These are phyloP conservation scores for Cossypha niveicapilla DNA, from an alignment of 2,797 vertebrate species.

Conservation along the genomic window DNA sequence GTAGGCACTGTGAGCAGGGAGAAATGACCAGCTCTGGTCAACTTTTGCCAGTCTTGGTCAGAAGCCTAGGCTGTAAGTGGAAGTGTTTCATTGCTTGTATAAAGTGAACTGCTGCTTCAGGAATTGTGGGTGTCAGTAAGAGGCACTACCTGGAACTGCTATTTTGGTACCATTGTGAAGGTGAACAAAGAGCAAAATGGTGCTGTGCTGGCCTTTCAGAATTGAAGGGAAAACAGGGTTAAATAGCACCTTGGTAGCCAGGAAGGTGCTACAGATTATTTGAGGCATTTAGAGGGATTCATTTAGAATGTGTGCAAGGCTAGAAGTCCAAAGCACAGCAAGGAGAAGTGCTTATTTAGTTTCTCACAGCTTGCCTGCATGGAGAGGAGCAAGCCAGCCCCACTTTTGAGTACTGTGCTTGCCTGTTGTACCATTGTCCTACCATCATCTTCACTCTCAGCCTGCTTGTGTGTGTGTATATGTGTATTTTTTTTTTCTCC, in stretches of 20 bases:
- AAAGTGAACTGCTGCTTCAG: not conserved
- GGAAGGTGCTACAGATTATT: not conserved
- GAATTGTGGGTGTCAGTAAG: not conserved
- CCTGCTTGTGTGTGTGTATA: fast-evolving
- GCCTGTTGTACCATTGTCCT: not conserved
- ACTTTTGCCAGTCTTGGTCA: not conserved
- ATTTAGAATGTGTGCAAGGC: not conserved
- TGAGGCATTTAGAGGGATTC: not conserved
- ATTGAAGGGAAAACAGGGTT: not conserved
- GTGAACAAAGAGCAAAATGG: not conserved
- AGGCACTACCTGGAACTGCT: not conserved
- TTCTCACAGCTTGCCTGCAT: not conserved
- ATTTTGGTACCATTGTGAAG: not conserved
- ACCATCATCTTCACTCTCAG: not conserved
- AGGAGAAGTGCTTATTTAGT: not conserved
- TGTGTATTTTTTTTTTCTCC: too few relatives aligned
- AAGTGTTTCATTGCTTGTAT: not conserved
- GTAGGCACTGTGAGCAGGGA: not conserved
- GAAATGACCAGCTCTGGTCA: not conserved
- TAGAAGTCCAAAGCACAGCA: not conserved
- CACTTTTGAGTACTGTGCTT: not conserved
- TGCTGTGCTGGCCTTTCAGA: not conserved
- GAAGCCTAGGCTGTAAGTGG: not conserved
- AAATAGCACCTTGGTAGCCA: not conserved
- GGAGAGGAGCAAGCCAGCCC: not conserved